Percentiles rank a stretch among this genome's conserved stretches.
These are phyloP conservation scores for Gambusia affinis DNA, from an alignment of 2,113 vertebrate species.

Conservation along the genomic window DNA sequence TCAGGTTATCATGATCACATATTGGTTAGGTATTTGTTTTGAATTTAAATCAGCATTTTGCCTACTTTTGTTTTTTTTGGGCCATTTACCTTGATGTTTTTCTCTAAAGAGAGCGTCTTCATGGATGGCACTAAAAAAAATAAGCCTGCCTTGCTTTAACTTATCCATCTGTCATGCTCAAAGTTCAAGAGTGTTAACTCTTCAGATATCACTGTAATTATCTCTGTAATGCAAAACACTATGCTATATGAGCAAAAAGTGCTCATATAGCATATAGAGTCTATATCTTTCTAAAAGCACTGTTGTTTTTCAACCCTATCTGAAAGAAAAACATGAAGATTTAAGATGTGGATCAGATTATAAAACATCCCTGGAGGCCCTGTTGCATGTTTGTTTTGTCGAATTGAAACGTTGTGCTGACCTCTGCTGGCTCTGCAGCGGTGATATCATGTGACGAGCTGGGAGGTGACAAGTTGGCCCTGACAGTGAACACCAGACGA, in stretches of 20 bases:
- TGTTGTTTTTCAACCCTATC: too few relatives aligned
- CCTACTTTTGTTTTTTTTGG: background rate
- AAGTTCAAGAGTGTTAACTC: background rate
- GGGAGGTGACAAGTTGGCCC: background rate
- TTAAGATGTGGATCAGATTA: background rate
- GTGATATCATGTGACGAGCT: background rate
- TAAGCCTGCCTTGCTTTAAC: background rate
- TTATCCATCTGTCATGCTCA: background rate
- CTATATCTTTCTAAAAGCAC: background rate
- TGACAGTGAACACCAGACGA: slow-evolving; percentile 25
- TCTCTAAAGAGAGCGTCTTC: background rate
- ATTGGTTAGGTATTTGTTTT: background rate
- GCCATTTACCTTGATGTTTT: background rate
- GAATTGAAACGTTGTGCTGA: background rate
- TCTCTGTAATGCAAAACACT: background rate
- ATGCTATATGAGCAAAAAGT: background rate
- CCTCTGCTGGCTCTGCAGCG: slow-evolving; percentile 19
- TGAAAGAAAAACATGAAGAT: background rate
- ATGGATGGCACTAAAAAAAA: background rate
- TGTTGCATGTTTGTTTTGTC: background rate
- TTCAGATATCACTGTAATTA: background rate
- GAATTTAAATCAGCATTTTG: background rate
- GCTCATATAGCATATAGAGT: background rate
- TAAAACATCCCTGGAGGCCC: background rate
- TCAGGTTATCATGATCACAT: background rate